Percentiles rank a stretch among this genome's conserved stretches.
Evolutionary conservation across 2,888 invertebrate genomes (phyloP).

Genomic region (Drosophila fungiperda): DNA sequence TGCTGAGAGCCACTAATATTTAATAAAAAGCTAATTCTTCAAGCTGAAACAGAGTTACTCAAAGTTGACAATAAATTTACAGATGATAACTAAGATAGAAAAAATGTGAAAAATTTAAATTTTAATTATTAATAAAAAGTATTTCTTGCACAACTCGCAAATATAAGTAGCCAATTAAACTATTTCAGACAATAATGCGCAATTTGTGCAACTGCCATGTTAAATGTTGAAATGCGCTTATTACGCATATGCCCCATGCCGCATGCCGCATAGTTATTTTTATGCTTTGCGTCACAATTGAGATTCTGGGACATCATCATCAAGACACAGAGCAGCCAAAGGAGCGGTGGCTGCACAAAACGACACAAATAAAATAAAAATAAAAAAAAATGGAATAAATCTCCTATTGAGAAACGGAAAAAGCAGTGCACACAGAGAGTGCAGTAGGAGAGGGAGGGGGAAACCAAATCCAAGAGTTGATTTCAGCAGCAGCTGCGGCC

Average conservation of each 20-base stretch:
- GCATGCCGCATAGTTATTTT: slow-evolving; percentile 34
- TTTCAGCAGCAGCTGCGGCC: slow-evolving; percentile 34
- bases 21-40: neutral
- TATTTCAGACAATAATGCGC: neutral
- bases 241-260: slow-evolving; percentile 25
- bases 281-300: slow-evolving; percentile 43
- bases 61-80: neutral
- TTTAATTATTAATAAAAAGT: too few species aligned
- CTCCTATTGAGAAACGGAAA: slow-evolving; percentile 46
- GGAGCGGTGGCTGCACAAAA: slow-evolving; percentile 8
- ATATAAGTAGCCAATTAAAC: neutral
- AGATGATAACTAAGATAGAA: neutral
- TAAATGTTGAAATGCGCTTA: slow-evolving; percentile 32
- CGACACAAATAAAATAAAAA: neutral
- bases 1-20: neutral
- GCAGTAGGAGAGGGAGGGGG: too few species aligned
- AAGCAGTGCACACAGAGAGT: slow-evolving; percentile 12
- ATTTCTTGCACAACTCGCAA: neutral
- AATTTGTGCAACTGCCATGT: neutral
- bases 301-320: slow-evolving; percentile 44
- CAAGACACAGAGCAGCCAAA: slow-evolving; percentile 16
- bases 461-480: slow-evolving; percentile 14
- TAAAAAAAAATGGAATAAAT: slow-evolving; percentile 6
- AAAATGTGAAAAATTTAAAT: too few species aligned
- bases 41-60: neutral